Evolutionary conservation across 2,113 vertebrate species (phyloP).

Genomic region (Macrotis lagotis): DNA sequence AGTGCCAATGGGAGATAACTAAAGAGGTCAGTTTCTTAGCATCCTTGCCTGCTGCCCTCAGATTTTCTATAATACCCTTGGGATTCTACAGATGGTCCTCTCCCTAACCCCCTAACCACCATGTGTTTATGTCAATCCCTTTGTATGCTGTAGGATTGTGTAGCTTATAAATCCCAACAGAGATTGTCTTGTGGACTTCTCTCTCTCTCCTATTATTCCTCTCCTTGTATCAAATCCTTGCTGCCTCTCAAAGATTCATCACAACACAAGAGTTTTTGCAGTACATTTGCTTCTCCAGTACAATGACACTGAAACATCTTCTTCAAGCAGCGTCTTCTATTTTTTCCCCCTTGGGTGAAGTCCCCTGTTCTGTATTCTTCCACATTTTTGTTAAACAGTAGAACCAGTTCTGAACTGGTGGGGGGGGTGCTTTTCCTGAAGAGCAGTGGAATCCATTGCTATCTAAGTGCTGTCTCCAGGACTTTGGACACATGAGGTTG

Average conservation of each 20-base stretch:
- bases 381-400: neutral
- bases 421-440: neutral
- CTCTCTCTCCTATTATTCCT: neutral
- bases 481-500: conserved; percentile 46
- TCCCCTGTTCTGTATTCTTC: conserved; percentile 18
- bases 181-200: neutral
- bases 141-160: neutral
- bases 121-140: neutral
- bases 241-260: neutral
- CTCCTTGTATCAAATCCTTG: neutral
- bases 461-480: conserved; percentile 21
- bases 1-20: neutral
- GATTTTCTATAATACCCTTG: neutral
- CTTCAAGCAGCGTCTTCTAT: neutral
- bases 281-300: neutral
- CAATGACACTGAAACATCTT: neutral
- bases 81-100: neutral
- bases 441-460: neutral
- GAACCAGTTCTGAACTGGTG: neutral
- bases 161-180: neutral
- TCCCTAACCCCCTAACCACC: neutral
- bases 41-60: neutral
- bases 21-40: neutral
- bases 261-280: neutral
- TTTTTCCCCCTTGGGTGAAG: neutral